phyloP scores from a whole-genome alignment of 2,113 vertebrate genomes.

The Callospermophilus lateralis region DNA sequence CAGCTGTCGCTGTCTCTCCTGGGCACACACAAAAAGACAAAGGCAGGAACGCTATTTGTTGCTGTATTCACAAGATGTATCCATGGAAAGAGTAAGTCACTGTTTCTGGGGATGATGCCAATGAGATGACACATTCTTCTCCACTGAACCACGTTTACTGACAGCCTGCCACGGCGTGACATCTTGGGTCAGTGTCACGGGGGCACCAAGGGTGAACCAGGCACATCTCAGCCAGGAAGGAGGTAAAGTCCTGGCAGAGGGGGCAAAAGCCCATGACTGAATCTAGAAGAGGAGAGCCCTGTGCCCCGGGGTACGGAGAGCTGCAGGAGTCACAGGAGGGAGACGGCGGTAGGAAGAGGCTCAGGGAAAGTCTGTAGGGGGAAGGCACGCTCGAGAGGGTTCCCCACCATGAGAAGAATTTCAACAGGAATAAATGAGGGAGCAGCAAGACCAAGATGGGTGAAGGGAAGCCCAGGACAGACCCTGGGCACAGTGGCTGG shows the following conservation, averaged over 20 bases:
- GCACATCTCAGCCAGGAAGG: neutral
- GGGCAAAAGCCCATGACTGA: neutral
- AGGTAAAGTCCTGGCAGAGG: neutral
- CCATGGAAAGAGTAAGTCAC: slow-evolving; percentile 71
- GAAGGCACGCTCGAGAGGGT: neutral
- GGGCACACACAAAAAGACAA: slow-evolving; percentile 57
- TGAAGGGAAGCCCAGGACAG: neutral
- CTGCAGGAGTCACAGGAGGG: neutral
- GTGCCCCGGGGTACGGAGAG: neutral
- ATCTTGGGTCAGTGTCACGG: neutral
- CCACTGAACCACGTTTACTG: neutral
- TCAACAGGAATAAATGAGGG: neutral
- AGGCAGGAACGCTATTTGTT: slow-evolving; percentile 14
- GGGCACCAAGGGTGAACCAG: neutral
- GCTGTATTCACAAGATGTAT: neutral
- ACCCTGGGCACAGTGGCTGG: neutral
- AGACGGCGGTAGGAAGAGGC: neutral
- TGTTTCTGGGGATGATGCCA: slow-evolving; percentile 72
- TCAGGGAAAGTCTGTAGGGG: neutral
- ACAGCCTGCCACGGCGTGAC: neutral
- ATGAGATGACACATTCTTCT: slow-evolving; percentile 39
- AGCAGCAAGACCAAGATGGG: neutral
- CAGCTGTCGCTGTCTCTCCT: slow-evolving; percentile 98
- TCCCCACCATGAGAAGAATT: neutral
- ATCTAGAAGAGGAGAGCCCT: neutral